Evolutionary conservation across 23 tunicate species (phyloP).

Genomic region (Botrylloides violaceus): DNA sequence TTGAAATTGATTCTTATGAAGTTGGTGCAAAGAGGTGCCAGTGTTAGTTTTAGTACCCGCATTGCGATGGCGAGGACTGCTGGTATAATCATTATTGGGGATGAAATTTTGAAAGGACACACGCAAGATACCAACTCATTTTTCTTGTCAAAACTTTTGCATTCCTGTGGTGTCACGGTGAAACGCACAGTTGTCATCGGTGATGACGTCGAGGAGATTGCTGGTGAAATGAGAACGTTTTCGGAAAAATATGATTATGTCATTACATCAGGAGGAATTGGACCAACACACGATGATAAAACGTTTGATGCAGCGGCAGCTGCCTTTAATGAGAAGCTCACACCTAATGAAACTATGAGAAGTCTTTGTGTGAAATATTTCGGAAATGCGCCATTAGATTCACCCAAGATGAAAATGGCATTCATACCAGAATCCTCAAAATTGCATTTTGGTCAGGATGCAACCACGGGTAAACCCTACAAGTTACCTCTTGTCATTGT

Average conservation of each 20-base stretch:
- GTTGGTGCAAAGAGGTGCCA: not conserved
- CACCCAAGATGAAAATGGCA: slow-evolving; percentile 94
- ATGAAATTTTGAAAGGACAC: slow-evolving; percentile 96
- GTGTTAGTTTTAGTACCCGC: not conserved
- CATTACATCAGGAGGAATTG: slow-evolving; percentile 95
- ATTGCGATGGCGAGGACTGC: not conserved
- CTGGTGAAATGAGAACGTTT: slow-evolving; percentile 54
- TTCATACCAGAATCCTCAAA: slow-evolving; percentile 51
- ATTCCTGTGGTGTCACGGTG: slow-evolving; percentile 39
- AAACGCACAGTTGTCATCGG: slow-evolving; percentile 64
- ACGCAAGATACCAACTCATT: slow-evolving; percentile 69
- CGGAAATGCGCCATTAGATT: slow-evolving; percentile 42
- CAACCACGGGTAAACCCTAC: slow-evolving; percentile 41
- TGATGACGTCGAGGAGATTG: slow-evolving; percentile 60
- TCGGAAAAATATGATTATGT: slow-evolving; percentile 70
- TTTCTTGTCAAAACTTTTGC: slow-evolving; percentile 37
- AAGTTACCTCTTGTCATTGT: slow-evolving; percentile 73
- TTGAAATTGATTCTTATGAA: not conserved
- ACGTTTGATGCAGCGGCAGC: slow-evolving; percentile 78
- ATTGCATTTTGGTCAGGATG: slow-evolving; percentile 70
- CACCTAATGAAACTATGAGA: slow-evolving; percentile 48
- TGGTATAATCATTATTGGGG: slow-evolving; percentile 34
- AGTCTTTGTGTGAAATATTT: slow-evolving; percentile 77
- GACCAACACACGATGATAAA: slow-evolving; percentile 95
- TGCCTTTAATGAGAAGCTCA: slow-evolving; percentile 53